A percentile compares a stretch with the other conserved stretches of the same genome.
These are phyloP conservation scores for Meandrina meandrites DNA, from an alignment of 92 coral and sea anemone genomes.

Conservation along the genomic window DNA sequence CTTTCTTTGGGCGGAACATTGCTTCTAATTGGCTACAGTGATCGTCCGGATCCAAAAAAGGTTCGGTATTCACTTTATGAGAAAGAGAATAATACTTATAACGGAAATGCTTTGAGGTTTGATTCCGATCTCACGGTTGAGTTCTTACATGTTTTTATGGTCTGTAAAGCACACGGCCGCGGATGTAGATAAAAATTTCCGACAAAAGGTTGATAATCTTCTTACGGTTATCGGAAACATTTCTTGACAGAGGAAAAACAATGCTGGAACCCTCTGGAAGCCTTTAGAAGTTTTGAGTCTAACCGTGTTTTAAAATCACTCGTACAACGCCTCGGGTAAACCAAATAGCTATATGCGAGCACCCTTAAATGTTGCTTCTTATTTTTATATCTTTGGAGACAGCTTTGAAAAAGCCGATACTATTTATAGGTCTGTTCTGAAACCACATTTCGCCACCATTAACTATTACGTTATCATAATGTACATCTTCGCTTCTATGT, in stretches of 20 bases:
- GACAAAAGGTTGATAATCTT: constrained; percentile 21
- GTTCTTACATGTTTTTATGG: not conserved
- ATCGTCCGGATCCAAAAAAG: not conserved
- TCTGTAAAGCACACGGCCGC: constrained; percentile 6
- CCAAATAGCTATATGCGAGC: not conserved
- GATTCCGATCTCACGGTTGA: constrained; percentile 4
- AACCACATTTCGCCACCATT: not conserved
- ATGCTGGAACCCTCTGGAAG: not conserved
- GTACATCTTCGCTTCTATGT: not conserved
- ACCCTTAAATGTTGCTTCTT: not conserved
- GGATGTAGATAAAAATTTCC: constrained; percentile 28
- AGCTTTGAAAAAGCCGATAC: not conserved
- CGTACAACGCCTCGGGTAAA: not conserved
- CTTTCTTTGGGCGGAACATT: not conserved
- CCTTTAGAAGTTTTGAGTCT: not conserved
- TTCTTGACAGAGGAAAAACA: constrained; percentile 1
- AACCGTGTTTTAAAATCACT: not conserved
- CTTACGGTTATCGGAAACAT: constrained; percentile 19
- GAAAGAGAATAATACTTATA: not conserved
- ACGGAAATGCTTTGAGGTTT: constrained; percentile 25
- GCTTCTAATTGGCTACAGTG: not conserved
- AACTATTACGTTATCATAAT: not conserved
- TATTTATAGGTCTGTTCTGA: not conserved
- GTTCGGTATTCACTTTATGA: not conserved
- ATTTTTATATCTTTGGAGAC: not conserved